Percentiles rank a stretch among this genome's conserved stretches.
Evolutionary conservation across 2,888 invertebrate species (phyloP).

Genomic region (Subacronicta megacephala): DNA sequence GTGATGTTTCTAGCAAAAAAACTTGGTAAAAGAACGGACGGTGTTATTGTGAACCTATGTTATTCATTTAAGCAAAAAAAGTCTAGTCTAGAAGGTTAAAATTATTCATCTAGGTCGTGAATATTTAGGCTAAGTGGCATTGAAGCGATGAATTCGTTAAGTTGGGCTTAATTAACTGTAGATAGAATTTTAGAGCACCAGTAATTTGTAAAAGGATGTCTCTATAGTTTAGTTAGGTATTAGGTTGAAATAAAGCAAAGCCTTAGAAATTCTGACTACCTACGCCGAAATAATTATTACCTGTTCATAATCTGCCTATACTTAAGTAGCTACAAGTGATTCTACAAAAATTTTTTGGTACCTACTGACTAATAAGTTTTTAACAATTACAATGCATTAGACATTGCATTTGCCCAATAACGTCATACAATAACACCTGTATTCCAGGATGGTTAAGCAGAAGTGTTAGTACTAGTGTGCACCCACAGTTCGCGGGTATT

Average conservation of each 20-base stretch:
- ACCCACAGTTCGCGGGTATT: too few species aligned
- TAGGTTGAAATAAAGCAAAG: slow-evolving; percentile 4
- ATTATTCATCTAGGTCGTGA: slow-evolving; percentile 5
- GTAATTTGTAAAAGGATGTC: slow-evolving; percentile 20
- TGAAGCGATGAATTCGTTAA: slow-evolving; percentile 24
- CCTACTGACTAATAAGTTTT: too few species aligned
- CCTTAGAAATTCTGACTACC: neutral
- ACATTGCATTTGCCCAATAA: too few species aligned
- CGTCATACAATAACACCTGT: too few species aligned
- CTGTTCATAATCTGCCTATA: too few species aligned
- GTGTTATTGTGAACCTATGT: slow-evolving; percentile 21
- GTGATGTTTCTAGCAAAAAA: slow-evolving; percentile 59
- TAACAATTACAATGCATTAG: too few species aligned
- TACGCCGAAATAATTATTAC: too few species aligned
- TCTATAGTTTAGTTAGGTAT: slow-evolving; percentile 12
- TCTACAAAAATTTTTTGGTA: too few species aligned
- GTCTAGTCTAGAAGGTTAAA: neutral
- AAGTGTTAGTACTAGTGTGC: too few species aligned
- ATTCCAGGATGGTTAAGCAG: too few species aligned
- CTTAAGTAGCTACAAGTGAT: neutral
- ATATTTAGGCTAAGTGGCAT: slow-evolving; percentile 10
- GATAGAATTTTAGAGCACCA: slow-evolving; percentile 12
- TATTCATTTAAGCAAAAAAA: slow-evolving; percentile 5
- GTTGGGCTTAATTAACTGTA: slow-evolving; percentile 16
- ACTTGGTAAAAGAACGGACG: slow-evolving; percentile 30